phyloP scores from a whole-genome alignment of 1,140 invertebrate species.

The Brachionus rotundiformis region DNA sequence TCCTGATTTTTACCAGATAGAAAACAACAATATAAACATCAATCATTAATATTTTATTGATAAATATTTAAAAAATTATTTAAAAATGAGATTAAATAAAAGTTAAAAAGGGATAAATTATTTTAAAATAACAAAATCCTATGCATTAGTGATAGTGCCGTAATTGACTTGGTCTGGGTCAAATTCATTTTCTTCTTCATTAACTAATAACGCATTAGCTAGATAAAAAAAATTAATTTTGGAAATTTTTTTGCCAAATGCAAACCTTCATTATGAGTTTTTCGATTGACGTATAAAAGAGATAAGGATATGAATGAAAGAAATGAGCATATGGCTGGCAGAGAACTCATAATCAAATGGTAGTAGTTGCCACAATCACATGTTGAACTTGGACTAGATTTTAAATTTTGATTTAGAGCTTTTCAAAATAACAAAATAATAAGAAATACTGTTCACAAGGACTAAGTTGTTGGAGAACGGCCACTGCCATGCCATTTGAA shows the following conservation, averaged over 20 bases:
- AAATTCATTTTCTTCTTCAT: not conserved
- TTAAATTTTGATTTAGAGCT: not conserved
- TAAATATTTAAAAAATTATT: too few species aligned
- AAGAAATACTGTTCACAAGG: slow-evolving; percentile 58
- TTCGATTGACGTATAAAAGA: not conserved
- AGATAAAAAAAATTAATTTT: not conserved
- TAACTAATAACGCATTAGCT: not conserved
- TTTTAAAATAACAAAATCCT: not conserved
- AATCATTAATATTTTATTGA: slow-evolving; percentile 10
- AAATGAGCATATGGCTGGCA: not conserved
- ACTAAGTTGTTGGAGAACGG: slow-evolving; percentile 74
- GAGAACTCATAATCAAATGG: not conserved
- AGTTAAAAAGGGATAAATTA: not conserved
- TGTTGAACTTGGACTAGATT: not conserved
- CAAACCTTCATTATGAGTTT: not conserved
- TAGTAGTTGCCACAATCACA: not conserved
- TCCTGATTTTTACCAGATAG: not conserved
- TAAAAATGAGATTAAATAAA: slow-evolving; percentile 23
- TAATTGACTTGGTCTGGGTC: slow-evolving; percentile 1
- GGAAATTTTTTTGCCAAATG: not conserved
- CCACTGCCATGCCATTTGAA: slow-evolving; percentile 79
- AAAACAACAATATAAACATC: not conserved
- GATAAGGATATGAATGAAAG: not conserved
- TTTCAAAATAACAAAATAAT: too few species aligned
- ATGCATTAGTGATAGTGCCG: not conserved